Evolutionary conservation across 2,113 vertebrate species (phyloP).

Genomic region (Ctenomys sociabilis): DNA sequence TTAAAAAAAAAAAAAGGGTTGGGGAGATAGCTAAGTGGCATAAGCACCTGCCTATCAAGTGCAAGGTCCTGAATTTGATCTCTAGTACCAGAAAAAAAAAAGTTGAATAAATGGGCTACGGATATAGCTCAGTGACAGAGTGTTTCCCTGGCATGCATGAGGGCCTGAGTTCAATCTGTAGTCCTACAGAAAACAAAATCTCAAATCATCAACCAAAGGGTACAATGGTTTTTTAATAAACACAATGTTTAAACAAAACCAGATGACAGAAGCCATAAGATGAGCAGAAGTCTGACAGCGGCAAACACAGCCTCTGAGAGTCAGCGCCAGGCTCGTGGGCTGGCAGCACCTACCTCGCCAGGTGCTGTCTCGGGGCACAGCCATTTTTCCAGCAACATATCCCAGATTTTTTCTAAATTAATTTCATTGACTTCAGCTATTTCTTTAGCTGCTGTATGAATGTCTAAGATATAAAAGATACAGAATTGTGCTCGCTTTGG

Average conservation of each 20-base stretch:
- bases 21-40: no score
- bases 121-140: neutral
- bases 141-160: neutral
- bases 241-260: neutral
- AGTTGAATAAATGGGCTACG: neutral
- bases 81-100: neutral
- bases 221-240: neutral
- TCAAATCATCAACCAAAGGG: constrained; percentile 1
- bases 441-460: constrained; percentile 92
- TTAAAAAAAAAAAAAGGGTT: no score
- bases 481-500: no score
- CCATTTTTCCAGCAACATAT: constrained; percentile 94
- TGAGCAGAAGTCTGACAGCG: accelerated
- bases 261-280: neutral
- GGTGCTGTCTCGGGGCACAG: constrained; percentile 88
- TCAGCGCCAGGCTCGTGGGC: no score
- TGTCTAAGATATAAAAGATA: constrained; percentile 86
- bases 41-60: no score
- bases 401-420: constrained; percentile 92
- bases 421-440: constrained; percentile 93
- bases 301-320: neutral
- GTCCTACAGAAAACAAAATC: neutral
- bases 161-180: neutral
- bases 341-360: constrained; percentile 85
- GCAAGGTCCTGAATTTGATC: no score